Evolutionary conservation across 1,140 invertebrate species (phyloP), one percentile per base, ranked within the genome.

Genomic region (Neotoxoptera formosana): DNA sequence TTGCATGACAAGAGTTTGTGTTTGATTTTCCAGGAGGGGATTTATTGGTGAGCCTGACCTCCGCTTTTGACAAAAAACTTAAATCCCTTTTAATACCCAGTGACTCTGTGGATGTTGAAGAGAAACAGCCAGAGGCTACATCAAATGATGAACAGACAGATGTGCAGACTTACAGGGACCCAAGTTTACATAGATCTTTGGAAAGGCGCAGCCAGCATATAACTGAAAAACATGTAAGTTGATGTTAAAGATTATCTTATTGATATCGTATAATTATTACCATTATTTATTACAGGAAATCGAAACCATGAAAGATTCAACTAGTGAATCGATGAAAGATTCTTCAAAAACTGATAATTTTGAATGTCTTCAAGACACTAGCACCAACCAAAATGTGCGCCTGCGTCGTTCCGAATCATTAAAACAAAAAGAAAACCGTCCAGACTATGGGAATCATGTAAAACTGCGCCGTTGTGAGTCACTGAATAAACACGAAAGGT

Each of bases 41-140:
- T 95, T 95, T 97, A 83, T 95, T 97, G 93, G 96, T 96, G 76
- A 97, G 97, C 88, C 96, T 98, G 87, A 98, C 97, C 25, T 96
- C 97, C 90, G 97, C 97, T 8, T 96, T 97, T 94, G 97, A 98
- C 94, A 96, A 97, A 93, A 98, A 97, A 95, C 95, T 97, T 95
- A 96, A 96, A 84, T 96, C 96, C 34, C 94, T 97, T 84, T 95
- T 96, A 45, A 96, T 96, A 94, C 95, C 47, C n/a, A 88, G 23
- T n/a, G 83, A 93, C 23, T 41, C 51, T 86, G 48, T 56, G 20
- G 76, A 86, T 51, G n/a, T 47, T 41, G 36, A 87, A 91, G 60
- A 81, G 25, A 91, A n/a, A 9, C 90, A 88, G 9, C 91, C 20
- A 14, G 30, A 21, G 9, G 56, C 89, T 36, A 45, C 51, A 45